phyloP scores from a whole-genome alignment of 2,797 vertebrate genomes.

The Artibeus jamaicensis region DNA sequence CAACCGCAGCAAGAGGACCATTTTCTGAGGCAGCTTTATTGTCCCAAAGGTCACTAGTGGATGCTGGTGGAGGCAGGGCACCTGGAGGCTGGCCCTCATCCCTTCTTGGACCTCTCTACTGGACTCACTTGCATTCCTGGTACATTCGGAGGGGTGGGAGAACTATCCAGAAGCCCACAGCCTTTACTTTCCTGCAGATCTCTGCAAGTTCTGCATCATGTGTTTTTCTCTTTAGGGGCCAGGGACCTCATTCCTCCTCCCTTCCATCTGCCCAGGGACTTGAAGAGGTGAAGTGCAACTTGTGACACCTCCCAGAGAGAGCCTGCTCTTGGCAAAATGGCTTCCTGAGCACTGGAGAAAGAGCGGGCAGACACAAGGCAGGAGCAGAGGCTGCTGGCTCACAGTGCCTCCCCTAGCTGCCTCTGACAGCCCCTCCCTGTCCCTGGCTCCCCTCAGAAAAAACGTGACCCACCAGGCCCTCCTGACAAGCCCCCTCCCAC shows the following conservation, averaged over 20 bases:
- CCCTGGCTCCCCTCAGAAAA: conserved; percentile 5
- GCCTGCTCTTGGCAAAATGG: not conserved
- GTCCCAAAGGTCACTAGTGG: not conserved
- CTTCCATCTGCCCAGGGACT: not conserved
- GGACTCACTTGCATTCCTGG: not conserved
- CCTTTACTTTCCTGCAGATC: not conserved
- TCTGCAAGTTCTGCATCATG: not conserved
- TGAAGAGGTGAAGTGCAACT: not conserved
- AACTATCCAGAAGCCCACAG: not conserved
- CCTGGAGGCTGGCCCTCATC: not conserved
- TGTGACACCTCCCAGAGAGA: not conserved
- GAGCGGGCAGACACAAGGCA: not conserved
- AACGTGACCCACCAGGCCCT: conserved; percentile 39
- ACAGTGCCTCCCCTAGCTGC: not conserved
- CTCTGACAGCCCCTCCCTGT: not conserved
- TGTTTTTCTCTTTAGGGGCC: not conserved
- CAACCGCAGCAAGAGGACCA: not conserved
- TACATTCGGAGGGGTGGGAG: not conserved
- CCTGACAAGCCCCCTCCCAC: not conserved
- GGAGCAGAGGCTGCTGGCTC: not conserved
- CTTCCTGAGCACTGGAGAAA: not conserved
- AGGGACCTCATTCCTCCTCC: not conserved
- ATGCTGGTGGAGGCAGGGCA: not conserved
- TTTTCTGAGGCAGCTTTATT: not conserved
- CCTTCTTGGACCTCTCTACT: not conserved